These are phyloP conservation scores for Drosophila koepferae DNA, from an alignment of 2,888 invertebrate genomes.

Conservation along the genomic window DNA sequence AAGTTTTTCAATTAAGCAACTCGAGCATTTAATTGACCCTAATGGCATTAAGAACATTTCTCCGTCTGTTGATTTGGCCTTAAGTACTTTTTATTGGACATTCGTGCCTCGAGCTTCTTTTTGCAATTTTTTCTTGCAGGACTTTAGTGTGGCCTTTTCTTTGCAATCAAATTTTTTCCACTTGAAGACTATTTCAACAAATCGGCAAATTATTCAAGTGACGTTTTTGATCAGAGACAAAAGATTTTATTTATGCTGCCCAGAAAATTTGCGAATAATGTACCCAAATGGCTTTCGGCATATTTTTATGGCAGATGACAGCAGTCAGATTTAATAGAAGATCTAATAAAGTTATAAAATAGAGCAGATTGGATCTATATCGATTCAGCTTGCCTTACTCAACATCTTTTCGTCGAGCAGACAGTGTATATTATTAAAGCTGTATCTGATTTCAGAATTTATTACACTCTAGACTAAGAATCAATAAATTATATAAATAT, in stretches of 20 bases:
- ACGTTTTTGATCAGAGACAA: background rate
- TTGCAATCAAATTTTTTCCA: background rate
- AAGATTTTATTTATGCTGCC: background rate
- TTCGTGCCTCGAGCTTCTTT: slow-evolving; percentile 7
- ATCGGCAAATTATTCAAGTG: background rate
- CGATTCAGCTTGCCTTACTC: background rate
- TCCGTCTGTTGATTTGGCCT: slow-evolving; percentile 15
- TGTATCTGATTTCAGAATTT: no score
- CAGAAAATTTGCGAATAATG: background rate
- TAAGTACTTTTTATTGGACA: slow-evolving; percentile 24
- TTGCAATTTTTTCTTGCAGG: background rate
- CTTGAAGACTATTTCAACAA: background rate
- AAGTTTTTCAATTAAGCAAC: slow-evolving; percentile 53
- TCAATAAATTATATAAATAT: no score
- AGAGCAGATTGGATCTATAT: background rate
- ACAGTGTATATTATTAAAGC: background rate
- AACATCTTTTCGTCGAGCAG: background rate
- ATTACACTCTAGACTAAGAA: no score
- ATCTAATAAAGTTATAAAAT: background rate
- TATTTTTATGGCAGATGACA: background rate
- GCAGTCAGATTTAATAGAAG: background rate
- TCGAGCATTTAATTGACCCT: slow-evolving; percentile 45
- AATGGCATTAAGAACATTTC: slow-evolving; percentile 2
- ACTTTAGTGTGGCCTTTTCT: background rate
- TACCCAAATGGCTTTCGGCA: background rate